These are phyloP conservation scores for Suncus etruscus DNA, from an alignment of 2,113 vertebrate genomes.

Conservation along the genomic window DNA sequence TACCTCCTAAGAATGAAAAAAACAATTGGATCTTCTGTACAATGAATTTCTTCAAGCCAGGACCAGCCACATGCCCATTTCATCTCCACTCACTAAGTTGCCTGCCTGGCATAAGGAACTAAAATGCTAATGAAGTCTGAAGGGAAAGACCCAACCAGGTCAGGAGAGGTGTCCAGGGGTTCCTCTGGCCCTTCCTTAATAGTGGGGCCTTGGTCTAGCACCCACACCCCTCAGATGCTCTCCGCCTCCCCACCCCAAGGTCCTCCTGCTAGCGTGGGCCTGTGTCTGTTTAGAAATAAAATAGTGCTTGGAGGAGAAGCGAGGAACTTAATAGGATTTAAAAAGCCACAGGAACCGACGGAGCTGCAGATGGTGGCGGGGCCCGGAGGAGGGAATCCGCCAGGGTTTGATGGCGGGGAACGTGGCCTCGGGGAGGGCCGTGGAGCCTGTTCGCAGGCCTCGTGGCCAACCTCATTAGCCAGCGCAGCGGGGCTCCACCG, in stretches of 20 bases:
- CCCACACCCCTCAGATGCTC: background rate
- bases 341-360: slow-evolving; percentile 88
- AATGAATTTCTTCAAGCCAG: background rate
- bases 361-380: slow-evolving; percentile 89
- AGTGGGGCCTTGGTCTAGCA: background rate
- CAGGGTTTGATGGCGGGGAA: slow-evolving; percentile 86
- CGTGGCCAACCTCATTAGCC: slow-evolving; percentile 90
- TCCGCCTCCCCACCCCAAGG: background rate
- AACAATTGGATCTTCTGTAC: slow-evolving; percentile 9
- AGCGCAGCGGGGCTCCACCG: slow-evolving; percentile 83
- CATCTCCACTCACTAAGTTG: background rate
- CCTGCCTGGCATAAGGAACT: background rate
- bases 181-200: background rate
- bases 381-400: slow-evolving; percentile 85
- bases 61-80: background rate
- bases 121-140: background rate
- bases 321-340: slow-evolving; percentile 90
- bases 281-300: slow-evolving; percentile 88
- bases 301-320: slow-evolving; percentile 88
- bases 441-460: slow-evolving; percentile 83
- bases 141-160: background rate
- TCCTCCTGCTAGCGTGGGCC: slow-evolving; percentile 73
- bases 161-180: background rate
- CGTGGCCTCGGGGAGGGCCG: slow-evolving; percentile 86
- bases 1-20: background rate